Evolutionary conservation across 2,797 vertebrate genomes (phyloP), one percentile per base, ranked within the genome.

Genomic region (Botia almorhae): DNA sequence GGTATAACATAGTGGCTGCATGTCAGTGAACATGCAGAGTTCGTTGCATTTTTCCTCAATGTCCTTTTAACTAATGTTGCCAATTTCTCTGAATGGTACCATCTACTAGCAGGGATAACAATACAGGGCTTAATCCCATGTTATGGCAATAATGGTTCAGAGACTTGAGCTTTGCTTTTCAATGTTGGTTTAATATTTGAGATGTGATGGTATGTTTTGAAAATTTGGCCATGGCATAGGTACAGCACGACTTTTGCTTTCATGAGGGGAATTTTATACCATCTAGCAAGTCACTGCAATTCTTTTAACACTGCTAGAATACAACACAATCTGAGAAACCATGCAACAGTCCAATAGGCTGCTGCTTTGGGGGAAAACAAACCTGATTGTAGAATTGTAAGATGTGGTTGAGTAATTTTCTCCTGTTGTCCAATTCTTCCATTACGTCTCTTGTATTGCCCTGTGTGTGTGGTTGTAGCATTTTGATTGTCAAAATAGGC

Each of bases 331-430:
- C 13, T 58, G 11, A 13, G 16, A 43, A 16, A 67, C 36, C 33
- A 64, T 65, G 78, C 69, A 65, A 73, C 7, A 8, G 61, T 19
- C 23, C 11, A 12, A 51, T 63, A 68, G 51, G 70, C 56, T 58
- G 23, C 33, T 80, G 78, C 48, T 46, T 65, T 56, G 51, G 39
- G 48, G 1, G 17, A 48, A 13, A 29, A n/a, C 14, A 26, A 64
- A 80, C 14, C 17, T 46, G 74, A 79, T 70, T 80, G 16, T 84
- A 81, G 61, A 75, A 60, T 81, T 69, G 87, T 87, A 84, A 87
- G 81, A 89, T 58, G n/a, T 74, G 29, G 46, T 81, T 79, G 88
- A 87, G 84, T 63, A 7, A 85, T 64, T 87, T 84, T 84, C 81
- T 70, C 67, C 46, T 21, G 12, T n/a, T 63, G 56, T 60, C 74